Evolutionary conservation across 1,140 invertebrate genomes (phyloP), one percentile per base, ranked within the genome.

Genomic region (Hestina assimilis): DNA sequence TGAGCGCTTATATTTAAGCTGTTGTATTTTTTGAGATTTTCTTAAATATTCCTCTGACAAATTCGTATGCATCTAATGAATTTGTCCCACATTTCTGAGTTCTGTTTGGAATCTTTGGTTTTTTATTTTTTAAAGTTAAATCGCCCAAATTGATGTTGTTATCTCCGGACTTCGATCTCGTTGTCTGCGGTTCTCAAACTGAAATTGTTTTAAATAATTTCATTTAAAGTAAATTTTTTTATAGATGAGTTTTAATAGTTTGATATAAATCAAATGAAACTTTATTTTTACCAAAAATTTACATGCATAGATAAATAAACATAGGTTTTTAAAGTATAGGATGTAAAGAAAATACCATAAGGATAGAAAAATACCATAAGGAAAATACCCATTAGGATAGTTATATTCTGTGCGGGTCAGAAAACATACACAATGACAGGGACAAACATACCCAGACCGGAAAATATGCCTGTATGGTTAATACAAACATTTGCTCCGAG

Each of bases 51-150:
- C 43, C 3, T 4, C 11, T 76, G 76, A 77, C 82, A 78, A 85
- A 85, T 80, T 81, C 64, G 69, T 72, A 53, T 28, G 58, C 33
- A 64, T 64, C 71, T 69, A 75, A 81, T 79, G 69, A 84, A 82
- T 82, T 75, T 70, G 75, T 79, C 58, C 46, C 31, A 63, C 66
- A 66, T 64, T 62, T 52, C 21, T 11, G 59, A 42, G 56, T 66
- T 69, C 54, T 55, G 62, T 66, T n/a, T 62, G 64, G 76, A 79
- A 83, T 83, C 65, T 51, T 45, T 51, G 35, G 55, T 26, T 26
- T 58, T 65, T 68, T 79, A 66, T 58, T 72, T 72, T 69, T 41
- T 64, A 52, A 50, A 75, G 74, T 35, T 72, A 64, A 65, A 70
- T 60, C 64, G 59, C 19, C 50, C 55, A 70, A 80, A 78, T 78